Percentiles rank a stretch among this genome's conserved stretches.
Evolutionary conservation across 2,888 invertebrate genomes (phyloP).

Genomic region (Nephrotoma flavescens): DNA sequence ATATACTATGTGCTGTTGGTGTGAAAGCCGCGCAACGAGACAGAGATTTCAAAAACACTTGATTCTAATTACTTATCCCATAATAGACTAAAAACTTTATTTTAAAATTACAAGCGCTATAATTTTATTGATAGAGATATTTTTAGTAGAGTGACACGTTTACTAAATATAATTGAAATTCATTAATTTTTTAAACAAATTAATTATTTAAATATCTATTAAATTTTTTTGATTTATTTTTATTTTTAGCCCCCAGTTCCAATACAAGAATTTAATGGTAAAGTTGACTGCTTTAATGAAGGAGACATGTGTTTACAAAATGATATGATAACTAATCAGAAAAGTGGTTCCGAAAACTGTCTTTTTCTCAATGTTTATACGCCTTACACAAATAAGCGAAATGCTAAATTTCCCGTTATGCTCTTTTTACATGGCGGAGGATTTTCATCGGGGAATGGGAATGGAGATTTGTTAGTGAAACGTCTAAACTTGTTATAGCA

Average conservation of each 20-base stretch:
- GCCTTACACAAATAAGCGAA: constrained; percentile 12
- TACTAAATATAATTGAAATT: too few species aligned
- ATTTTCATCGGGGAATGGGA: constrained; percentile 23
- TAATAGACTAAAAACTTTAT: too few species aligned
- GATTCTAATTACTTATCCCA: too few species aligned
- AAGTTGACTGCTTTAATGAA: constrained; percentile 25
- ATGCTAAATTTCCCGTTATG: constrained; percentile 22
- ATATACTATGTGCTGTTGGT: too few species aligned
- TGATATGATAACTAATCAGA: constrained; percentile 17
- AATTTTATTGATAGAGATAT: too few species aligned
- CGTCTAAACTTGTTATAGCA: background rate
- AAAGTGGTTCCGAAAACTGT: constrained; percentile 26
- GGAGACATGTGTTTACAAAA: constrained; percentile 23
- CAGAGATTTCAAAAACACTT: too few species aligned
- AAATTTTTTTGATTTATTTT: background rate
- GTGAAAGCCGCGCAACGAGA: too few species aligned
- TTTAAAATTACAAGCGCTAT: too few species aligned
- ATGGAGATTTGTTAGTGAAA: constrained; percentile 21
- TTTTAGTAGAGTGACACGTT: too few species aligned
- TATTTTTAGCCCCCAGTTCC: constrained; percentile 21
- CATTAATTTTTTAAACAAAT: too few species aligned
- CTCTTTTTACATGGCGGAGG: constrained; percentile 31
- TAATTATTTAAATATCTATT: background rate
- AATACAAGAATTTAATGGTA: constrained; percentile 20
- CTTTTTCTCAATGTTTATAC: constrained; percentile 26